A percentile compares a stretch with the other conserved stretches of the same genome.
These are phyloP conservation scores for Pogonus chalceus DNA, from an alignment of 1,140 invertebrate genomes.

Conservation along the genomic window DNA sequence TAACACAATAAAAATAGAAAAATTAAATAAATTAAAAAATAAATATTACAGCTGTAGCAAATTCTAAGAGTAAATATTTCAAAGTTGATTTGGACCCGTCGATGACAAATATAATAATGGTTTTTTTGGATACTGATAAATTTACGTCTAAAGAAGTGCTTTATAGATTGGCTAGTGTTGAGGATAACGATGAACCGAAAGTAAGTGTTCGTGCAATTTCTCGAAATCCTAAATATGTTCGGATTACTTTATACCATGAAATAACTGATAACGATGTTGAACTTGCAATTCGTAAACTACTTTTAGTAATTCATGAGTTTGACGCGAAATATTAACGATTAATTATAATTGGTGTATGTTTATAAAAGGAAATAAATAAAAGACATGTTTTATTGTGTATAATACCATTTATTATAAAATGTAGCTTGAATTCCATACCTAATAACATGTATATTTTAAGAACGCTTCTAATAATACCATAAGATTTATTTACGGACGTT, in stretches of 20 bases:
- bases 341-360: not conserved
- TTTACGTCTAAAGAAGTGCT: constrained; percentile 46
- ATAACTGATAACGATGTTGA: constrained; percentile 50
- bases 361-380: not conserved
- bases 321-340: constrained; percentile 23
- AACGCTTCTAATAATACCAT: not conserved
- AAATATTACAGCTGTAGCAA: not conserved
- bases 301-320: constrained; percentile 47
- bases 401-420: constrained; percentile 3
- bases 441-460: not conserved
- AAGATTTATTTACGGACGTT: constrained; percentile 5
- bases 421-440: not conserved
- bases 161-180: constrained; percentile 42
- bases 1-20: constrained; percentile 26
- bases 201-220: constrained; percentile 45
- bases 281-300: constrained; percentile 52
- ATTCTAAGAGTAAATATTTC: constrained; percentile 33
- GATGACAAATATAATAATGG: constrained; percentile 71
- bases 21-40: not conserved
- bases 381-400: not conserved
- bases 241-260: constrained; percentile 60
- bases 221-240: constrained; percentile 40
- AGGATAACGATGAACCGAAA: constrained; percentile 43
- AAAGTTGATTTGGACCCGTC: constrained; percentile 52
- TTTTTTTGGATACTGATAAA: constrained; percentile 43